Conservation (phyloP, 2,888 invertebrate genomes). For the Coelopa pilipes region DNA sequence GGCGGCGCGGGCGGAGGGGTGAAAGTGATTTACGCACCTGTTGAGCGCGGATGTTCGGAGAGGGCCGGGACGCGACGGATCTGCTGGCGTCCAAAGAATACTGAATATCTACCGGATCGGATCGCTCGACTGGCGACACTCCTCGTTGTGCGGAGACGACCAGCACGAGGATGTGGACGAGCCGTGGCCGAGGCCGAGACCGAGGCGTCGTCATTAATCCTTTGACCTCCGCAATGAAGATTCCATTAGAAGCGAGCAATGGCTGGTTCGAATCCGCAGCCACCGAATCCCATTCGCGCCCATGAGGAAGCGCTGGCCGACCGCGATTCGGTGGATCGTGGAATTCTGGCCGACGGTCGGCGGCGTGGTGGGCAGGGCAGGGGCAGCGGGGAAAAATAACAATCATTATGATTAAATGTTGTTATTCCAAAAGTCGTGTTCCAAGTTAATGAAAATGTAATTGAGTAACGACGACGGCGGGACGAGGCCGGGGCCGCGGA, state of each 20-base stretch:
- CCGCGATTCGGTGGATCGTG: not conserved
- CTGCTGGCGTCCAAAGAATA: not conserved
- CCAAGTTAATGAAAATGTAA: conserved; percentile 68
- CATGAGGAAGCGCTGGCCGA: not conserved
- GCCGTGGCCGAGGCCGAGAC: not conserved
- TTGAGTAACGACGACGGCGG: conserved; percentile 63
- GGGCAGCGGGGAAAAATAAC: conserved; percentile 58
- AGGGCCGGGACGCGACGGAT: not conserved
- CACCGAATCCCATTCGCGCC: conserved; percentile 25
- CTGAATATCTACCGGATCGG: not conserved
- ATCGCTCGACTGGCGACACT: too few species aligned
- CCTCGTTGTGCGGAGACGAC: not conserved
- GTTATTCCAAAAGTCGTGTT: conserved; percentile 67
- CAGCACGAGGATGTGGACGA: not conserved
- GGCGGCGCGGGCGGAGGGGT: too few species aligned
- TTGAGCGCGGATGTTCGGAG: not conserved
- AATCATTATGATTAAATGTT: conserved; percentile 68
- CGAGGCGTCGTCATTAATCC: conserved; percentile 11
- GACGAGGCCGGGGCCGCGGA: not conserved
- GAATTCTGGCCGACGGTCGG: not conserved
- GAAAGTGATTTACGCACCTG: conserved; percentile 14
- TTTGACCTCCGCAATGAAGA: conserved; percentile 29
- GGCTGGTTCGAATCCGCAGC: conserved; percentile 12
- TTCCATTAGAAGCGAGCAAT: conserved; percentile 18
- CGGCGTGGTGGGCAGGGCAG: not conserved